Evolutionary conservation across 2,888 invertebrate species (phyloP), one percentile per base, ranked within the genome.

Genomic region (Drepanosiphum platanoidis): DNA sequence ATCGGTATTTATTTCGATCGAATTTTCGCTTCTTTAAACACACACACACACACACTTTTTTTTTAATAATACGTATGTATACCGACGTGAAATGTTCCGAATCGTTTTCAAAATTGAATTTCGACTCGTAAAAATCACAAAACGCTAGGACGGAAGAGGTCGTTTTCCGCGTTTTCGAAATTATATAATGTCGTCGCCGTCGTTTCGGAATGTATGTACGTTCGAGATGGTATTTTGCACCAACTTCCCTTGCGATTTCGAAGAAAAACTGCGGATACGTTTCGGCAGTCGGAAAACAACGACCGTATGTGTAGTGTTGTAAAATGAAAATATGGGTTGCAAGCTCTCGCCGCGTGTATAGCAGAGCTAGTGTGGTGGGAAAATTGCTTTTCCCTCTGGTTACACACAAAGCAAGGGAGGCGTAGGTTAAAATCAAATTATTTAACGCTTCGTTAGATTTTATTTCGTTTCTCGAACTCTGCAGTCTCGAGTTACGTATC

Each of bases 301-400:
- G n/a, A n/a, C n/a, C n/a, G n/a, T n/a, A n/a, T n/a, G n/a, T 58
- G 52, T 75, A 58, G 75, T 34, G 34, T 75, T 34, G 34, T 75
- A 64, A 64, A 27, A 36, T 52, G 30, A 42, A 68, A 46, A 42
- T 66, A 52, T 66, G 46, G 32, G 80, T 30, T 68, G 77, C 61
- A 77, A 75, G n/a, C 34, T 77, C 32, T n/a, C n/a, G n/a, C n/a
- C n/a, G 32, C 18, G 4, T 46, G 46, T 70, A n/a, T n/a, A n/a
- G n/a, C n/a, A n/a, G n/a, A n/a, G n/a, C n/a, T n/a, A 52, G 68
- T 80, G 80, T 36, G 80, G 80, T 71, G 70, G 80, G 80, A 81
- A 81, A 81, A 81, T 81, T 81, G 70, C 68, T 81, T 77, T 79
- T 81, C 80, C 80, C 80, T 81, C 80, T 81, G 39, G 80, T 81